phyloP scores from a whole-genome alignment of 2,888 invertebrate genomes.

The Caenorhabditis sp. region DNA sequence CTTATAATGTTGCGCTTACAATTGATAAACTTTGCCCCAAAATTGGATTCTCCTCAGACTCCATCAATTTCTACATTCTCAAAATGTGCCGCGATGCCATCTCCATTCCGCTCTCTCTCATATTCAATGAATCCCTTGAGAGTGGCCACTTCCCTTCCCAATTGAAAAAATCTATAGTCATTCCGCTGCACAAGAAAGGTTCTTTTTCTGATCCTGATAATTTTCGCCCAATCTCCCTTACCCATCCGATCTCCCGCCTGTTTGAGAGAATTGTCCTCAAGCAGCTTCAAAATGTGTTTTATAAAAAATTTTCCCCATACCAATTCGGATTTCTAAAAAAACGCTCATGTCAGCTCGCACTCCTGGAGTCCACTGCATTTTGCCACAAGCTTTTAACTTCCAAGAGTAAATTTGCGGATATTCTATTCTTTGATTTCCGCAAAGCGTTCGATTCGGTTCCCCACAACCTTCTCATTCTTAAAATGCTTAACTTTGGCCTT shows the following conservation, averaged over 20 bases:
- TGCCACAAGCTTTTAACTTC: not conserved
- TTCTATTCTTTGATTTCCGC: conserved; percentile 6
- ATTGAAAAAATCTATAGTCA: not conserved
- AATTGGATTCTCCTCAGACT: conserved; percentile 8
- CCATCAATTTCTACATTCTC: not conserved
- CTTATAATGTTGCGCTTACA: not conserved
- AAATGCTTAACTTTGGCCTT: not conserved
- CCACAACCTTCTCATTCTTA: conserved; percentile 9
- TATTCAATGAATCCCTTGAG: not conserved
- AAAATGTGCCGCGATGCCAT: conserved; percentile 21
- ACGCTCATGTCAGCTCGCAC: not conserved
- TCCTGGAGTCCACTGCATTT: not conserved
- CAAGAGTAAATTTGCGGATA: not conserved
- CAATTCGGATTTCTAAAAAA: conserved; percentile 20
- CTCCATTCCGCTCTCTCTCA: conserved; percentile 12
- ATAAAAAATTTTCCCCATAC: not conserved
- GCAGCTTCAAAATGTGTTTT: not conserved
- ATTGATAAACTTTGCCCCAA: not conserved
- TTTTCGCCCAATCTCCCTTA: conserved; percentile 16
- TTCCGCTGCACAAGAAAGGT: conserved; percentile 19
- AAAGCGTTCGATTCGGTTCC: conserved; percentile 32
- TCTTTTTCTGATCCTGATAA: not conserved
- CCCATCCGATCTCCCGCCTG: conserved; percentile 2
- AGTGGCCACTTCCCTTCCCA: not conserved
- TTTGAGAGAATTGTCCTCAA: conserved; percentile 9